Base-by-base conservation (phyloP, 1,140 invertebrate genomes). In the Tetranychus cinnabarinus region DNA sequence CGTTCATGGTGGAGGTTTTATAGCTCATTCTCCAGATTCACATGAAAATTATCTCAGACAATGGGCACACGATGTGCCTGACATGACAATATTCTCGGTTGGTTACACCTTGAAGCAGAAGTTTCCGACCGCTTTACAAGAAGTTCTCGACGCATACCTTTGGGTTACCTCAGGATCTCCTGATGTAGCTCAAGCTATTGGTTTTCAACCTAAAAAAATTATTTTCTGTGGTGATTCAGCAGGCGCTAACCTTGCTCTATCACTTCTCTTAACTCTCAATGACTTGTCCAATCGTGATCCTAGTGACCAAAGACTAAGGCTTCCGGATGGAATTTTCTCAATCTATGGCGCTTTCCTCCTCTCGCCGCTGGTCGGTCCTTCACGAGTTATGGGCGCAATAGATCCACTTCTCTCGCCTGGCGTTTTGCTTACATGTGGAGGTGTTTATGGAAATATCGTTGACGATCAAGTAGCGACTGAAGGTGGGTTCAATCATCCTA, bases 91-190 rank as follows among this genome's bases (percentile, higher is more conserved):
- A 66, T 70, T 98, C 2, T 93, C 88, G 5, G 78, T 99, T 59
- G 95, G 98, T 72, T 98, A 99, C 70, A 92, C 88, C 63, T 73
- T 97, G 36, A 86, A 36, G n/a, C 10, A 13, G 23, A 76, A 76
- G 0, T 82, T 76, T 68, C 80, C 80, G 2, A 77, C 90, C 48
- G 89, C 91, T 1, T 70, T 92, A 3, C 88, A 98, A 70, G 93
- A 99, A 75, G 82, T 91, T 0, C 81, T 90, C 62, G 96, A 91
- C 68, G 85, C 84, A 0, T 98, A 97, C 69, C 72, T 75, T 7
- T 31, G 57, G 57, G n/a, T 23, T 15, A 46, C 77, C 5, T 71
- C 73, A 42, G 76, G 77, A 67, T 68, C 68, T 56, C 62, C 70
- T n/a, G 67, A 70, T 61, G 68, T 79, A 58, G 76, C 74, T 73